A percentile compares a stretch with the other conserved stretches of the same genome.
Conservation (phyloP, 2,113 vertebrate species). For the Ammodramus savannarum region DNA sequence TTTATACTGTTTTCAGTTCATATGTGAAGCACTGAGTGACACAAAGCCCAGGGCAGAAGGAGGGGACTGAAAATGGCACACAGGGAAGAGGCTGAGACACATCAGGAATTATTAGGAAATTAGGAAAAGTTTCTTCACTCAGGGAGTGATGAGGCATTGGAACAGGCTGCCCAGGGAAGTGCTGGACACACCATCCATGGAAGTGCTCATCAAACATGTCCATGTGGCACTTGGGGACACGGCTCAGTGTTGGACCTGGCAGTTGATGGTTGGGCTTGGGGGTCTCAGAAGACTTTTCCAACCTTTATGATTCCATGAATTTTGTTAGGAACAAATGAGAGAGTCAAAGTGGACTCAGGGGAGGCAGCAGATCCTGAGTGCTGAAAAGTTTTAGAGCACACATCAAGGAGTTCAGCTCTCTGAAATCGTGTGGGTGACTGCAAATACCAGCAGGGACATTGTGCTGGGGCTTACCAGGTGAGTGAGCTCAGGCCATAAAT, state of each 20-base stretch:
- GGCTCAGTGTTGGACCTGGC: not conserved
- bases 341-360: not conserved
- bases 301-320: not conserved
- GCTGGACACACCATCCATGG: not conserved
- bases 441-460: not conserved
- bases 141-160: not conserved
- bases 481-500: constrained; percentile 9
- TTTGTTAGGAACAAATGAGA: not conserved
- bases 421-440: fast-evolving
- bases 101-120: not conserved
- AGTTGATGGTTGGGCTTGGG: not conserved
- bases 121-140: not conserved
- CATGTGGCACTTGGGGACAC: not conserved
- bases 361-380: not conserved
- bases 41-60: not conserved
- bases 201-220: not conserved
- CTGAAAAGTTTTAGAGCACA: not conserved
- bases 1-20: not conserved
- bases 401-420: not conserved
- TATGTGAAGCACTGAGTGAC: fast-evolving
- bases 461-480: constrained; percentile 55
- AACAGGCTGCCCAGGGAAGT: not conserved
- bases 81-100: not conserved
- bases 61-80: not conserved
- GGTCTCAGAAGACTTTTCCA: not conserved